phyloP scores from a whole-genome alignment of 2,113 vertebrate species.

The Proteles cristata region DNA sequence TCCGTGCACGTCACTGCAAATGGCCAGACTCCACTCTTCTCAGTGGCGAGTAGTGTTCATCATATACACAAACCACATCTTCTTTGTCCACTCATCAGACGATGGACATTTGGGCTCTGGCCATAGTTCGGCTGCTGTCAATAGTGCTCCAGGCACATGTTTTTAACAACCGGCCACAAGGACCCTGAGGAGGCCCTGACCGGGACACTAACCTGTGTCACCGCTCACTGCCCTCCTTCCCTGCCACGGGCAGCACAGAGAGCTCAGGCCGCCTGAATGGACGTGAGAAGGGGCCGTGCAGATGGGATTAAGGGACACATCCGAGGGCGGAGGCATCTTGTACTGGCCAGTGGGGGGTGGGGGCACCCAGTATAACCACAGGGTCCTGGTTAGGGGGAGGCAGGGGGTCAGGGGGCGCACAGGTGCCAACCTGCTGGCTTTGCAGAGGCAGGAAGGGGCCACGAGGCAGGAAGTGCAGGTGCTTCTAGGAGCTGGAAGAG shows the following conservation, averaged over 20 bases:
- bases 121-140: too few relatives aligned
- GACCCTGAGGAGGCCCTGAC: background rate
- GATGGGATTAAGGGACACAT: background rate
- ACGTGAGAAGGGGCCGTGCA: rapidly evolving
- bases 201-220: background rate
- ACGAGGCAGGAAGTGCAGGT: rapidly evolving
- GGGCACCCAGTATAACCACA: background rate
- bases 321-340: background rate
- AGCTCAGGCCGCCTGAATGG: background rate
- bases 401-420: rapidly evolving
- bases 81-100: too few relatives aligned
- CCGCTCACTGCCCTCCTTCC: background rate
- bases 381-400: background rate
- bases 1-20: too few relatives aligned
- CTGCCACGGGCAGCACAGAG: rapidly evolving
- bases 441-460: rapidly evolving
- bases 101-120: too few relatives aligned
- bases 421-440: background rate
- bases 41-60: rapidly evolving
- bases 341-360: background rate
- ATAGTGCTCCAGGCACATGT: too few relatives aligned
- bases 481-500: background rate
- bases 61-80: too few relatives aligned
- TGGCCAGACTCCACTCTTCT: too few relatives aligned
- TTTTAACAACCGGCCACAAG: background rate